Conservation (phyloP, 2,888 invertebrate species). For the Lithophane semibrunnea region DNA sequence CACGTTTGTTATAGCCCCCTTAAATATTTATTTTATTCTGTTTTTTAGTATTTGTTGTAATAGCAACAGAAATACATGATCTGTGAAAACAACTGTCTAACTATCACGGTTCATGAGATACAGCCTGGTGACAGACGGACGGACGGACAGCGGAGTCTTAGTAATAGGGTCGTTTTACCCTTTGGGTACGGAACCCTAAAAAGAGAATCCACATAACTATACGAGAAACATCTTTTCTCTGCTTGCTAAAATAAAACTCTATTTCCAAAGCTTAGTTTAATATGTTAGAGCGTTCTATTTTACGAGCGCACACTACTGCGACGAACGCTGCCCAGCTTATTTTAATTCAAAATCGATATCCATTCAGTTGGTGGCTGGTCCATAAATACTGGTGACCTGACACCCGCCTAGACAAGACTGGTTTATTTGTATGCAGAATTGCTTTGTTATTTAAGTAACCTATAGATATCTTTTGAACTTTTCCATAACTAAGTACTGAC, state of each 20-base stretch:
- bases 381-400: conserved; percentile 59
- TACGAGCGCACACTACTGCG: conserved; percentile 31
- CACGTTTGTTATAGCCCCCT: no score
- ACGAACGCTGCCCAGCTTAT: conserved; percentile 51
- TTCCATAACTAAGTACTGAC: background rate
- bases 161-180: no score
- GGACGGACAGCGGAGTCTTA: no score
- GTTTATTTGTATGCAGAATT: conserved; percentile 44
- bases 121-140: no score
- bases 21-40: no score
- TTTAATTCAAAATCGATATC: conserved; percentile 69
- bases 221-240: background rate
- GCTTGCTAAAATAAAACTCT: background rate
- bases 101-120: no score
- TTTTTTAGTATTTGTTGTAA: no score
- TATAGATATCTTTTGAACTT: conserved; percentile 9
- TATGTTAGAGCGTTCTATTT: conserved; percentile 47
- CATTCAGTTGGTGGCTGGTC: conserved; percentile 36
- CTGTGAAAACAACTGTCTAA: no score
- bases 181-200: no score
- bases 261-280: conserved; percentile 20
- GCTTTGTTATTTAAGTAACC: conserved; percentile 13
- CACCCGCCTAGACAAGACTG: conserved; percentile 45
- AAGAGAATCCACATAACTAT: background rate
- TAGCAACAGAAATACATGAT: no score